These are phyloP conservation scores for Corythoichthys intestinalis DNA, from an alignment of 2,113 vertebrate genomes.

Conservation along the genomic window DNA sequence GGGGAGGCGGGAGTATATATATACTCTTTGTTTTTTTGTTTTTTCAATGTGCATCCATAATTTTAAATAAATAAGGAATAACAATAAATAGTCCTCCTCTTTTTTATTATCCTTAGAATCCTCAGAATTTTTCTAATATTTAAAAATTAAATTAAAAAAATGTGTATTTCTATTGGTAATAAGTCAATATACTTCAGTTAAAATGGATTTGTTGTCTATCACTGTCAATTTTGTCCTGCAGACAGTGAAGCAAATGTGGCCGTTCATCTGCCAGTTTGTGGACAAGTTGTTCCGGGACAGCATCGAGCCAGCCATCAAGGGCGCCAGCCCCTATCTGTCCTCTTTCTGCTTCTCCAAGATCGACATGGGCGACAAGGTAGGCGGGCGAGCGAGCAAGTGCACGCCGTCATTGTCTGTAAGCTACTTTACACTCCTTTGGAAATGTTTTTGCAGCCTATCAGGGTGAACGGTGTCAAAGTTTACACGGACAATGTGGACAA, in stretches of 20 bases:
- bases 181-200: too few relatives aligned
- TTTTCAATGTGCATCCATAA: too few relatives aligned
- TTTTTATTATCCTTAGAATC: too few relatives aligned
- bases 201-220: too few relatives aligned
- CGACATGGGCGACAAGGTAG: conserved; percentile 90
- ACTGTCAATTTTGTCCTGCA: conserved; percentile 35
- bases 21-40: too few relatives aligned
- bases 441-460: conserved; percentile 76
- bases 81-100: too few relatives aligned
- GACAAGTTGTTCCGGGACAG: conserved; percentile 94
- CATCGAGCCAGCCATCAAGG: conserved; percentile 90
- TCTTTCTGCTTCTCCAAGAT: conserved; percentile 94
- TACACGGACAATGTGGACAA: conserved; percentile 98
- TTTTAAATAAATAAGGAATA: too few relatives aligned
- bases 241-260: conserved; percentile 99
- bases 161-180: too few relatives aligned
- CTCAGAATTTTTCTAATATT: too few relatives aligned
- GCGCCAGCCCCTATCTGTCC: conserved; percentile 85
- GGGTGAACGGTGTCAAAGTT: conserved; percentile 94
- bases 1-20: too few relatives aligned
- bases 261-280: conserved; percentile 94
- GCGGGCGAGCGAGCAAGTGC: background rate
- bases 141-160: too few relatives aligned
- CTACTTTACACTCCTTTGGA: background rate
- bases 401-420: background rate